These are phyloP conservation scores for Sus cebifrons DNA, from an alignment of 2,797 vertebrate species.

Conservation along the genomic window DNA sequence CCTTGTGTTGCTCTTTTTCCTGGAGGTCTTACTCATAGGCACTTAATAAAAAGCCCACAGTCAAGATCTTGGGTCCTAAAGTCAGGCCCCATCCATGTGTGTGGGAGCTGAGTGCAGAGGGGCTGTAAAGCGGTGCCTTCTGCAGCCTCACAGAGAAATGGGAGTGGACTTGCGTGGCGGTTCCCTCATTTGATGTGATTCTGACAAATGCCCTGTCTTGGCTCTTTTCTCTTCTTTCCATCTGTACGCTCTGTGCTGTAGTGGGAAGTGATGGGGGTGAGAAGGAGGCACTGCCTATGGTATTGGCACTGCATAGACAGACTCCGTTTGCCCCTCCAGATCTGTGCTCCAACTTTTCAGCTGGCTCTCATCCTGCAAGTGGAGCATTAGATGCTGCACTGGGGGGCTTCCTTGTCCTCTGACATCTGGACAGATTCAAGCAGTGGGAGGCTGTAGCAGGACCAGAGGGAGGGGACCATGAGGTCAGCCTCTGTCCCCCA, in stretches of 20 bases:
- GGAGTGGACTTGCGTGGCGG: neutral
- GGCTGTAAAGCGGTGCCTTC: neutral
- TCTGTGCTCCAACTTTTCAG: fast-evolving
- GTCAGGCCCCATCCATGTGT: neutral
- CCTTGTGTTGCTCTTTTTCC: neutral
- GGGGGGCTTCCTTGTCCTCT: neutral
- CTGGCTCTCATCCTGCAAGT: no score
- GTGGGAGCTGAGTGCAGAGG: neutral
- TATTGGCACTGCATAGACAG: fast-evolving
- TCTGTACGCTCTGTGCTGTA: neutral
- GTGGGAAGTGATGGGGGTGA: neutral
- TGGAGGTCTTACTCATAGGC: neutral
- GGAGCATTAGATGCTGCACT: neutral
- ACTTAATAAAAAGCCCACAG: neutral
- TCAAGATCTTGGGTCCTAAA: neutral
- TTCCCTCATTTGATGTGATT: neutral
- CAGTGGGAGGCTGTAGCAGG: neutral
- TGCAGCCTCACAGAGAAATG: neutral
- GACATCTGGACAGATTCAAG: neutral
- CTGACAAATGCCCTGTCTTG: neutral
- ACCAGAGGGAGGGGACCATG: neutral
- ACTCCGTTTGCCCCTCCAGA: neutral
- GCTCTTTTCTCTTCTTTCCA: neutral
- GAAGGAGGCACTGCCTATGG: neutral
- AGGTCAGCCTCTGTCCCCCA: neutral